Percentiles rank a stretch among this genome's conserved stretches.
Evolutionary conservation across 2,797 vertebrate genomes (phyloP).

Genomic region (Tangara arthus): DNA sequence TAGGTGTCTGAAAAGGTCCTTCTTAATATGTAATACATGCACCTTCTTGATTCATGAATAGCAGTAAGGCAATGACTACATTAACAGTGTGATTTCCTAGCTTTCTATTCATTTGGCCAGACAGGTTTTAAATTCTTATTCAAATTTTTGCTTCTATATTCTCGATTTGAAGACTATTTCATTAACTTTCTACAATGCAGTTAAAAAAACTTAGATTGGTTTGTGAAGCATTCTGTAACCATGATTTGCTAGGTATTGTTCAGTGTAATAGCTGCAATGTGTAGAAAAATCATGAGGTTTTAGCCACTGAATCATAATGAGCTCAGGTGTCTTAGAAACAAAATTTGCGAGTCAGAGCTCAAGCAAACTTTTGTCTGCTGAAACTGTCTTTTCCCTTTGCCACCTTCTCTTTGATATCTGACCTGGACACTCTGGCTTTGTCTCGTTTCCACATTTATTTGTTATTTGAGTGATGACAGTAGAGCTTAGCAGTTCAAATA

Average conservation of each 20-base stretch:
- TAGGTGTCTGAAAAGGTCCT: background rate
- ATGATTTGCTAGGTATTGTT: background rate
- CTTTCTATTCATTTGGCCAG: background rate
- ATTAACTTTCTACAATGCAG: background rate
- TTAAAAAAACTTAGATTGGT: background rate
- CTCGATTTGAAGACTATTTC: background rate
- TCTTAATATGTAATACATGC: background rate
- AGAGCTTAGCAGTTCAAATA: background rate
- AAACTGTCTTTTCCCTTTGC: background rate
- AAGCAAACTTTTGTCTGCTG: background rate
- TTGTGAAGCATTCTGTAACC: background rate
- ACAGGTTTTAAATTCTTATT: background rate
- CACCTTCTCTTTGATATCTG: background rate
- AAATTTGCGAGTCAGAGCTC: background rate
- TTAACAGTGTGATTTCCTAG: background rate
- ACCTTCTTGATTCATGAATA: background rate
- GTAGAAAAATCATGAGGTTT: background rate
- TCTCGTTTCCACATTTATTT: background rate
- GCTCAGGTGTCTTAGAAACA: background rate
- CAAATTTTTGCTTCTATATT: background rate
- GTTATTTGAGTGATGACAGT: background rate
- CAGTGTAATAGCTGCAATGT: background rate
- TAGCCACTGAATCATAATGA: background rate
- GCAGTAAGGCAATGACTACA: background rate
- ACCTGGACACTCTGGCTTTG: background rate